These are phyloP conservation scores for Meta bourneti DNA, from an alignment of 2,888 invertebrate genomes.

Conservation along the genomic window DNA sequence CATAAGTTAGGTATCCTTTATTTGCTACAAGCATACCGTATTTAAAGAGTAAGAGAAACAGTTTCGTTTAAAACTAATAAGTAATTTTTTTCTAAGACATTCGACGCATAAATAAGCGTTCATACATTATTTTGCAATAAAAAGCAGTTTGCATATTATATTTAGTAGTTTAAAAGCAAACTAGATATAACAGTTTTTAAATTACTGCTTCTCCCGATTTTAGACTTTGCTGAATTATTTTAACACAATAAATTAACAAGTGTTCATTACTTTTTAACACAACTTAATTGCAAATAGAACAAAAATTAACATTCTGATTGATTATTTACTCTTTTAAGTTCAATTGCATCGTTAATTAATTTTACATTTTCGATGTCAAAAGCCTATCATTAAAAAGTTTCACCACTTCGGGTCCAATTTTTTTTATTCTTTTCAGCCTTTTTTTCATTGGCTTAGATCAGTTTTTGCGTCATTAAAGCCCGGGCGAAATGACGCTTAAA, in stretches of 20 bases:
- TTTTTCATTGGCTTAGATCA: conserved; percentile 74
- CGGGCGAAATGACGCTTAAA: conserved; percentile 71
- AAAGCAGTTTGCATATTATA: too few relatives aligned
- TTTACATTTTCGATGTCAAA: conserved; percentile 51
- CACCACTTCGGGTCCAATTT: conserved; percentile 45
- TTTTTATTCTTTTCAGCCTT: conserved; percentile 43
- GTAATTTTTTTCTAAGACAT: too few relatives aligned
- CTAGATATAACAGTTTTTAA: too few relatives aligned
- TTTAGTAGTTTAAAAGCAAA: too few relatives aligned
- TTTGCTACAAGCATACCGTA: too few relatives aligned
- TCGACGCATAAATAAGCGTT: too few relatives aligned
- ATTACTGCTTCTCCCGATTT: too few relatives aligned
- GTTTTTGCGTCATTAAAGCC: conserved; percentile 76
- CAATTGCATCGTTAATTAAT: conserved; percentile 68
- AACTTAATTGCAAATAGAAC: conserved; percentile 31
- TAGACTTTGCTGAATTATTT: too few relatives aligned
- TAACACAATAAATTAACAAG: not conserved
- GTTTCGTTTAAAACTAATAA: too few relatives aligned
- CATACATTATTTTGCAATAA: too few relatives aligned
- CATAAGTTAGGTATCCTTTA: too few relatives aligned
- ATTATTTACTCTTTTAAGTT: conserved; percentile 60
- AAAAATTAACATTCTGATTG: conserved; percentile 28
- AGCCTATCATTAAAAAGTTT: conserved; percentile 67
- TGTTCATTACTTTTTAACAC: conserved; percentile 32
- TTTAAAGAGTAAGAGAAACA: too few relatives aligned